Conservation (phyloP, 2,113 vertebrate species). For the Platysternon megacephalum region DNA sequence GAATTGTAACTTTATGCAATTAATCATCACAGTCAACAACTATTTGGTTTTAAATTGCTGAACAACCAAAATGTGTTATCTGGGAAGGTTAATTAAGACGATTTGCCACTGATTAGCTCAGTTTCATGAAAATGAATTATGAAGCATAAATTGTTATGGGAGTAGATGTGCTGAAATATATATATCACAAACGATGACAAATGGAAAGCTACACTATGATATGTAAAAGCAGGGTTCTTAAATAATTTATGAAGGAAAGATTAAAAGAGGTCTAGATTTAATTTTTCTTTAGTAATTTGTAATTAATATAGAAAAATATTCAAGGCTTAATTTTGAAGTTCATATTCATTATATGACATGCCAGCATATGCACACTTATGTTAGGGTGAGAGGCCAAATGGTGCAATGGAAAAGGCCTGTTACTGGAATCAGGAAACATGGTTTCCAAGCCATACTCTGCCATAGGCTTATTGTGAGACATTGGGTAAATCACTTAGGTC, state of each 20-base stretch:
- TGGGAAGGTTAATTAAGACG: not conserved
- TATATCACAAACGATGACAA: not conserved
- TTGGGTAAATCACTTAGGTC: not conserved
- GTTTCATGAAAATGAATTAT: not conserved
- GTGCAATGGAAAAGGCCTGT: not conserved
- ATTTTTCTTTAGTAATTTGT: not conserved
- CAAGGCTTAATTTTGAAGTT: not conserved
- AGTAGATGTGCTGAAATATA: not conserved
- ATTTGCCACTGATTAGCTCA: not conserved
- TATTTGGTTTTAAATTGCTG: not conserved
- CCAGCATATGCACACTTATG: fast-evolving
- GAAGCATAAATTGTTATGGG: not conserved
- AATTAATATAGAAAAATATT: not conserved
- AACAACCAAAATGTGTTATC: not conserved
- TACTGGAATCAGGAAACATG: not conserved
- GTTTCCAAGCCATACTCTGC: not conserved
- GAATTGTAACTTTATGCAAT: not conserved
- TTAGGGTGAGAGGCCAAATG: not conserved
- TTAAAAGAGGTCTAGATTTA: not conserved
- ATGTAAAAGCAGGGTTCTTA: not conserved
- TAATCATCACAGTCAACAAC: not conserved
- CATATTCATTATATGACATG: not conserved
- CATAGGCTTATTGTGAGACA: not conserved
- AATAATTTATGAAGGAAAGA: not conserved
- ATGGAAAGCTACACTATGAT: not conserved